Base-by-base conservation (phyloP, 2,888 invertebrate species). In the Himalopsyche japonica region DNA sequence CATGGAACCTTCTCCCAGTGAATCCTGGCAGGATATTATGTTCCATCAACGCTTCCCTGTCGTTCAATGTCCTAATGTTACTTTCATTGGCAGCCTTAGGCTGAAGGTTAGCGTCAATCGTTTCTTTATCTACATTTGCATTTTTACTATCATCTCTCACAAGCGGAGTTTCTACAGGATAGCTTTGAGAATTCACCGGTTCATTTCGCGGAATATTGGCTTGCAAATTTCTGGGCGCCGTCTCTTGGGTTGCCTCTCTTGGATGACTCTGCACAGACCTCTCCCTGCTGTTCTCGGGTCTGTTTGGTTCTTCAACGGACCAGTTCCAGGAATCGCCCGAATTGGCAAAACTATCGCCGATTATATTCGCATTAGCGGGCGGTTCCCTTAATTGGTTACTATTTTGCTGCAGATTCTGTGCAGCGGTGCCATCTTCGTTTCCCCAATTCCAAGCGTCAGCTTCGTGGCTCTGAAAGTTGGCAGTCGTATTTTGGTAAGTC, bases 301-400 rank as follows among this genome's bases (percentile, higher is more conserved):
- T 49, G 8, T 70, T n/a, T 20, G 81, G 70, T 34, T 85, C 83
- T 30, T 94, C 94, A 88, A 91, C 90, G 6, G 92, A 90, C 94
- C 94, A 95, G 88, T 93, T 94, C 95, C 95, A 95, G 70, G 92
- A 91, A 87, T 94, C 93, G 79, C 91, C 91, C 30, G 90, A 90
- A 10, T 91, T 89, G 20, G 90, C 91, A 89, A 95, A 94, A 88
- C 94, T 94, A 87, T 94, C 94, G 84, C 92, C 92, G 87, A 94
- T 91, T 24, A 91, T 89, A 89, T 92, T 93, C 77, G 92, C 91
- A 90, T 92, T 91, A 82, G 91, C 90, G 70, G 88, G 89, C 15
- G 81, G 81, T 8, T 77, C 49, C n/a, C 64, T 27, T 48, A 86
- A 86, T n/a, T 88, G 88, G 3, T 87, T 80, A 27, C 86, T 84